Evolutionary conservation across 2,888 invertebrate species (phyloP).

Genomic region (Erebia aethiops): DNA sequence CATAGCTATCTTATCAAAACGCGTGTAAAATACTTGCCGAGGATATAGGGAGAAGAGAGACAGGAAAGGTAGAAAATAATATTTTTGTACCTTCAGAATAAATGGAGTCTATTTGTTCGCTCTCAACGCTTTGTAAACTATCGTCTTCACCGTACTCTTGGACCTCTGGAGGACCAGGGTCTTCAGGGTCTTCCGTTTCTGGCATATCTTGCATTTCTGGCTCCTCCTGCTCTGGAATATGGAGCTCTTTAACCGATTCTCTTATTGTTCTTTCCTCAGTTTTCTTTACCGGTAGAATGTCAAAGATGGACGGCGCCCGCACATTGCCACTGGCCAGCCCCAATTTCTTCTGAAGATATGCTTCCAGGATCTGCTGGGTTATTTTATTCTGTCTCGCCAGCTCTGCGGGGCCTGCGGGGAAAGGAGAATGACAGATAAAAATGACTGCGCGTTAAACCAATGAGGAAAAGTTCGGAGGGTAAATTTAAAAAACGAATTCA

Average conservation of each 20-base stretch:
- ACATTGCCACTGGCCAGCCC: constrained; percentile 81
- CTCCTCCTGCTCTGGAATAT: constrained; percentile 45
- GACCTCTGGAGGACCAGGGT: constrained; percentile 40
- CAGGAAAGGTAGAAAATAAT: constrained; percentile 20
- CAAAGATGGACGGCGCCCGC: constrained; percentile 84
- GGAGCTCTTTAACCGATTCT: constrained; percentile 42
- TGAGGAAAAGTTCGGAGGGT: constrained; percentile 43
- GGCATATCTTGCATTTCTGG: constrained; percentile 42
- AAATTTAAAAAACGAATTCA: constrained; percentile 44
- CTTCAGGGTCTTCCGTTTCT: constrained; percentile 44
- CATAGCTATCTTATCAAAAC: background rate
- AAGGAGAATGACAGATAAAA: constrained; percentile 79
- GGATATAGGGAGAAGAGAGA: constrained; percentile 16
- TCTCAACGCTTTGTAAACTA: constrained; percentile 87
- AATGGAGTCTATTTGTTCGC: constrained; percentile 86
- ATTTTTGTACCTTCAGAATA: constrained; percentile 74
- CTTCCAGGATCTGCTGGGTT: constrained; percentile 89
- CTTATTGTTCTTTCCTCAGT: constrained; percentile 52
- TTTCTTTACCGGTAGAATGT: constrained; percentile 83
- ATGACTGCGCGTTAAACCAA: constrained; percentile 67
- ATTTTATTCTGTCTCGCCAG: constrained; percentile 89
- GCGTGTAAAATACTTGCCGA: background rate
- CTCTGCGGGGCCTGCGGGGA: constrained; percentile 81
- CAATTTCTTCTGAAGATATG: constrained; percentile 87
- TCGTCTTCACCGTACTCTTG: constrained; percentile 62